phyloP scores from a whole-genome alignment of 2,888 invertebrate genomes.

The Biston betularia region DNA sequence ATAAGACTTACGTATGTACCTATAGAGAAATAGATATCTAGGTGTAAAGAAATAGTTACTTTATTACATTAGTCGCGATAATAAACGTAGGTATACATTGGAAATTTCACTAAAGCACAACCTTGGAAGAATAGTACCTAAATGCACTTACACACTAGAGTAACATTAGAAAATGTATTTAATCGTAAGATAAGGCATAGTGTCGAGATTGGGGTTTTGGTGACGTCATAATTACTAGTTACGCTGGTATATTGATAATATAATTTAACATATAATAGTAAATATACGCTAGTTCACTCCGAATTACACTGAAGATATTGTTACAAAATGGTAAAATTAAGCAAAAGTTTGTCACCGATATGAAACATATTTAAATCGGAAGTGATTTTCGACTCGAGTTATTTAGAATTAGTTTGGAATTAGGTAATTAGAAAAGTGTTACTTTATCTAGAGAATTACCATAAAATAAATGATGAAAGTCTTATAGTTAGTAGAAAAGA shows the following conservation, averaged over 20 bases:
- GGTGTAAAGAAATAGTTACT: constrained; percentile 59
- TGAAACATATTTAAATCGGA: constrained; percentile 6
- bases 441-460: constrained; percentile 20
- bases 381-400: constrained; percentile 43
- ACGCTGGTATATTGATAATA: constrained; percentile 25
- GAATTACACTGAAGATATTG: background rate
- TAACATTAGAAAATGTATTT: constrained; percentile 75
- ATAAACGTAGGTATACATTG: constrained; percentile 66
- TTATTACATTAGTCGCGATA: constrained; percentile 59
- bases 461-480: constrained; percentile 24
- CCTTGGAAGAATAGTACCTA: constrained; percentile 86
- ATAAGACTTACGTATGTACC: constrained; percentile 66
- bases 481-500: constrained; percentile 33
- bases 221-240: constrained; percentile 59
- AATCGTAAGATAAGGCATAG: constrained; percentile 82
- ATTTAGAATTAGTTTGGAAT: constrained; percentile 40
- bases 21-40: constrained; percentile 59
- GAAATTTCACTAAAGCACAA: constrained; percentile 85
- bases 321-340: background rate
- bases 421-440: constrained; percentile 22
- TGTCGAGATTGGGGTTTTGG: constrained; percentile 80
- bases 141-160: constrained; percentile 80
- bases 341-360: background rate
- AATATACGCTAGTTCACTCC: background rate
- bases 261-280: background rate